Base-by-base conservation (phyloP, 2,113 vertebrate species). In the Rhadina sibilatrix region DNA sequence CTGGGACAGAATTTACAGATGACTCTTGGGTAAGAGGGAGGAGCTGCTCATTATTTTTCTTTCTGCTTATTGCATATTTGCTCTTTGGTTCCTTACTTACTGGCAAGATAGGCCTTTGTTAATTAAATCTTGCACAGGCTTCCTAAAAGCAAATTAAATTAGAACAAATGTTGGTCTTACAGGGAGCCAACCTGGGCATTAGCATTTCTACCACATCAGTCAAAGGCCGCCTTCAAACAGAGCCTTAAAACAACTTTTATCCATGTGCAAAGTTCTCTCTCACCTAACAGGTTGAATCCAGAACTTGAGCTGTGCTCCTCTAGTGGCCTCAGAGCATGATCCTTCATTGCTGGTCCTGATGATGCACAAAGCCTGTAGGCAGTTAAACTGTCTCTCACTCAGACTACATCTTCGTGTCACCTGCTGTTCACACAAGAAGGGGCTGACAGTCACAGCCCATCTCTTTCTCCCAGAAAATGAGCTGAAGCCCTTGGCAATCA, bases 151-250 rank as follows among this genome's bases (percentile, higher is more conserved):
- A 81, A 70, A 76, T 69, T 38, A 49, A 65, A n/a, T 40, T 30
- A 76, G 38, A 79, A 56, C 3, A 66, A 92, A 57, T 1, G 0
- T 52, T 54, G 23, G 33, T 52, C 64, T 83, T 57, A 11, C 6
- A 78, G 33, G 21, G 14, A 89, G n/a, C 12, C 3, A 2, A 33
- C 0, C 0, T 15, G 16, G 35, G 21, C 1, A 1, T 69, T 40
- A 38, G 9, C 0, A 2, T 46, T 61, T 80, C 11, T 23, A 44
- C 24, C 47, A 40, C 3, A 14, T 50, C 75, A 89, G 64, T 31
- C 64, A 89, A 83, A 33, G 61, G 33, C 46, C 84, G 25, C 21
- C 38, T 64, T 59, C 35, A 47, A 85, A 82, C 3, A 52, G 33
- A 8, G 8, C 16, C 50, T 68, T 44, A 63, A 70, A 79, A 70